Evolutionary conservation across 2,113 vertebrate genomes (phyloP).

Genomic region (Agapornis roseicollis): DNA sequence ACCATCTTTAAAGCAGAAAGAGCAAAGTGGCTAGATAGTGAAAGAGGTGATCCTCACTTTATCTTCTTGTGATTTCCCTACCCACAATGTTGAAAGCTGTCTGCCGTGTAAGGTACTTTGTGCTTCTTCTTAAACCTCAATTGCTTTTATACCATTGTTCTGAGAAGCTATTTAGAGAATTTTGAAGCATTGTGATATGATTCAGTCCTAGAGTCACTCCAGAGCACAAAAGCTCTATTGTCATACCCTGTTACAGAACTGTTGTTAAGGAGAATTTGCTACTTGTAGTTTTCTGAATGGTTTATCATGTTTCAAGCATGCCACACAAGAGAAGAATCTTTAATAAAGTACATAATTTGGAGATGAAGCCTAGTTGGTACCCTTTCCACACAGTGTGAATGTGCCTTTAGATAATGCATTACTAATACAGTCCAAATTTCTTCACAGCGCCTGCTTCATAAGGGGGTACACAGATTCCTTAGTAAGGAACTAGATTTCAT

Average conservation of each 20-base stretch:
- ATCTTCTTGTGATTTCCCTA: conserved; percentile 32
- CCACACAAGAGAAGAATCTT: neutral
- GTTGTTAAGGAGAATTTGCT: neutral
- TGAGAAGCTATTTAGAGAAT: conserved; percentile 16
- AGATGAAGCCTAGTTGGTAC: neutral
- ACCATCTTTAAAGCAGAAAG: neutral
- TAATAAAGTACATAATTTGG: neutral
- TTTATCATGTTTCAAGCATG: neutral
- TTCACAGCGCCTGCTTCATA: neutral
- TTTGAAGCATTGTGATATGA: conserved; percentile 12
- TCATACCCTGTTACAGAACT: neutral
- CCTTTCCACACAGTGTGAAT: neutral
- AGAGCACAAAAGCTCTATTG: conserved; percentile 29
- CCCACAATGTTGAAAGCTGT: conserved; percentile 7
- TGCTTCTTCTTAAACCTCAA: conserved; percentile 39
- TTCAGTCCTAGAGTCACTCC: conserved; percentile 2
- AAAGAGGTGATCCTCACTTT: conserved; percentile 16
- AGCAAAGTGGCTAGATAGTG: neutral
- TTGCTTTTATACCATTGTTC: conserved; percentile 43
- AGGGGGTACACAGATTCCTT: neutral
- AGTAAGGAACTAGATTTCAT: neutral
- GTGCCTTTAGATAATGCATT: neutral
- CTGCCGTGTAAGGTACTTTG: conserved; percentile 8
- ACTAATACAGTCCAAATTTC: neutral
- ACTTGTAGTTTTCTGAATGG: neutral